A percentile compares a stretch with the other conserved stretches of the same genome.
phyloP scores from a whole-genome alignment of 1,140 invertebrate species.

The Pissodes strobi region DNA sequence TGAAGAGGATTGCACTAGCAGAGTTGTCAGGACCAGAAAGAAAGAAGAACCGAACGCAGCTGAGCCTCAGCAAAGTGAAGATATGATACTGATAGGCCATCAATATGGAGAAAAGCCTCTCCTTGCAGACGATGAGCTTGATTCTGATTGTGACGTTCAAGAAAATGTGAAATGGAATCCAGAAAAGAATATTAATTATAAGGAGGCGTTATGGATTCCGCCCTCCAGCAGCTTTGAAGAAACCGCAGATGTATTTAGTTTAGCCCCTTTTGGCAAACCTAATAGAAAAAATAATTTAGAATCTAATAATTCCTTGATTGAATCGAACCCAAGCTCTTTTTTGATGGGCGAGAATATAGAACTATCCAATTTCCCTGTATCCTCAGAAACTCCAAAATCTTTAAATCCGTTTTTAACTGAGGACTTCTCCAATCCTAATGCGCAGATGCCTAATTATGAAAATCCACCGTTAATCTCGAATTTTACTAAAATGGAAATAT shows the following conservation, averaged over 20 bases:
- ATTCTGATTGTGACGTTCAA: slow-evolving; percentile 63
- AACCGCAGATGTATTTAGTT: slow-evolving; percentile 71
- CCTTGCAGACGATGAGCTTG: slow-evolving; percentile 77
- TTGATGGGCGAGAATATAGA: too few relatives aligned
- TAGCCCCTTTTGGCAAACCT: slow-evolving; percentile 71
- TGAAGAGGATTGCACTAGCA: slow-evolving; percentile 62
- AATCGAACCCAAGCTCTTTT: background rate
- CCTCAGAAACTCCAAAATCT: slow-evolving; percentile 7
- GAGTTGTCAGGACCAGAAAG: slow-evolving; percentile 52
- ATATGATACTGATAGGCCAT: slow-evolving; percentile 70
- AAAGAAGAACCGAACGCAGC: slow-evolving; percentile 50
- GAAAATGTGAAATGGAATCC: slow-evolving; percentile 49
- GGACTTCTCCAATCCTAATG: slow-evolving; percentile 24
- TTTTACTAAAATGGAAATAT: slow-evolving; percentile 29
- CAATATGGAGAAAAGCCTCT: slow-evolving; percentile 79
- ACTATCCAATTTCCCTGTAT: background rate
- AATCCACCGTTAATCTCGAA: slow-evolving; percentile 41
- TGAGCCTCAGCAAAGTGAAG: slow-evolving; percentile 48
- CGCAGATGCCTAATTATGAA: slow-evolving; percentile 43
- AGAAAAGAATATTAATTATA: slow-evolving; percentile 45
- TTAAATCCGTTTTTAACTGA: slow-evolving; percentile 43
- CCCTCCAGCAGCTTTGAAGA: slow-evolving; percentile 50
- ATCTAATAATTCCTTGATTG: too few relatives aligned
- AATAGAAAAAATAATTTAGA: slow-evolving; percentile 43
- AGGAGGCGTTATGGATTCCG: slow-evolving; percentile 46